A percentile compares a stretch with the other conserved stretches of the same genome.
These are phyloP conservation scores for Corbicula japonica DNA, from an alignment of 2,888 invertebrate species.

Conservation along the genomic window DNA sequence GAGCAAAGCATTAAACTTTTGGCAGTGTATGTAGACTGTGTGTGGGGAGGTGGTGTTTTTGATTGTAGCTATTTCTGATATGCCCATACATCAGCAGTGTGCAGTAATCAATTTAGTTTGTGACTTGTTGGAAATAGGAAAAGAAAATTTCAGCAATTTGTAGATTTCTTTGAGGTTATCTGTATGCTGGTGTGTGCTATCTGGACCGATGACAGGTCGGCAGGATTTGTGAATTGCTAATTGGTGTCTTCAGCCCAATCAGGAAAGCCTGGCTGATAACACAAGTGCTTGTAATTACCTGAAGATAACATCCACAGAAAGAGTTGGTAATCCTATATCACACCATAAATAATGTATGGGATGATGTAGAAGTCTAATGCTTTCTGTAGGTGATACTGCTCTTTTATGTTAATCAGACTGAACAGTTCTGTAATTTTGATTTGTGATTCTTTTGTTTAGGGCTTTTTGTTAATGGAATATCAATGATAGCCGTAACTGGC, in stretches of 20 bases:
- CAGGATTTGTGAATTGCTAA: slow-evolving; percentile 51
- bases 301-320: slow-evolving; percentile 26
- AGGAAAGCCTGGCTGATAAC: slow-evolving; percentile 32
- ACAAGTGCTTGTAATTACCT: slow-evolving; percentile 34
- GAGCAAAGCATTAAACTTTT: no score
- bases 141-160: no score
- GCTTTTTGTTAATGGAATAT: neutral
- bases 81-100: no score
- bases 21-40: no score
- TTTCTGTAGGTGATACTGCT: neutral
- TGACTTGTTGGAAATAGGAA: no score
- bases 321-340: slow-evolving; percentile 15
- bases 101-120: no score
- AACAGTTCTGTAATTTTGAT: slow-evolving; percentile 1
- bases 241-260: slow-evolving; percentile 28
- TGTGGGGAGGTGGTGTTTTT: no score
- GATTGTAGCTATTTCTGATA: no score
- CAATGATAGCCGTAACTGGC: no score
- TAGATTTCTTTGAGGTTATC: no score
- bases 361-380: slow-evolving; percentile 6
- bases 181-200: slow-evolving; percentile 8
- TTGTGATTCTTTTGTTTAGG: slow-evolving; percentile 1
- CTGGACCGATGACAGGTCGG: slow-evolving; percentile 28
- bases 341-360: slow-evolving; percentile 29
- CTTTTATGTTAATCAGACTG: neutral